Base-by-base conservation (phyloP, 2,888 invertebrate species). In the Nysson spinosus region DNA sequence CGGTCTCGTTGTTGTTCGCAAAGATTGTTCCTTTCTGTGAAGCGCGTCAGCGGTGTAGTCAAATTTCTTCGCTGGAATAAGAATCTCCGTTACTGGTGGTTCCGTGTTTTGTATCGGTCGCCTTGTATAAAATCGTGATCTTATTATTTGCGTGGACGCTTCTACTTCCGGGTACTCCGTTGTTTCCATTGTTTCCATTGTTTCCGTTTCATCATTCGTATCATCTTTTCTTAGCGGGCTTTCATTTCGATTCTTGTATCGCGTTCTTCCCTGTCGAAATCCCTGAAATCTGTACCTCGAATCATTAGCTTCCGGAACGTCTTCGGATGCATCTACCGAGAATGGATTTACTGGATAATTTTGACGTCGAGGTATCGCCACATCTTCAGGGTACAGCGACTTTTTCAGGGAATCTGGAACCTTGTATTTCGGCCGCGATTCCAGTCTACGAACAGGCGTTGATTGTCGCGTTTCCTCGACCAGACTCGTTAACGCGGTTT, bases 31-130 rank as follows among this genome's bases (percentile, higher is more conserved):
- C 28, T 82, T 85, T n/a, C 87, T 74, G 14, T 79, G 70, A 6
- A n/a, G n/a, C n/a, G 86, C 86, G 50, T 87, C 84, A 0, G 87
- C 86, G 4, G 69, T 77, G 57, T 82, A 86, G 56, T 87, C 85
- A 34, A 87, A 87, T 61, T 84, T 86, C 32, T 78, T 86, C 0
- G 84, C 82, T 0, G 87, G 86, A 32, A 86, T 78, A n/a, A 86
- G 63, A 0, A 85, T 86, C 62, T 87, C 87, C 1, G 83, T 86
- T 3, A 83, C 60, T 2, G 81, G 57, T 5, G 70, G 52, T 43
- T 85, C 81, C 0, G 83, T 82, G 3, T 76, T 77, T 1, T 81
- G 63, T 12, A 71, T 78, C 0, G 76, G 57, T 2, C 77, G 77
- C 11, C 79, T 81, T 0, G 79, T 77, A 42, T 83, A 83, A 14